phyloP scores from a whole-genome alignment of 2,888 invertebrate genomes.

The Phyto melanocephala region DNA sequence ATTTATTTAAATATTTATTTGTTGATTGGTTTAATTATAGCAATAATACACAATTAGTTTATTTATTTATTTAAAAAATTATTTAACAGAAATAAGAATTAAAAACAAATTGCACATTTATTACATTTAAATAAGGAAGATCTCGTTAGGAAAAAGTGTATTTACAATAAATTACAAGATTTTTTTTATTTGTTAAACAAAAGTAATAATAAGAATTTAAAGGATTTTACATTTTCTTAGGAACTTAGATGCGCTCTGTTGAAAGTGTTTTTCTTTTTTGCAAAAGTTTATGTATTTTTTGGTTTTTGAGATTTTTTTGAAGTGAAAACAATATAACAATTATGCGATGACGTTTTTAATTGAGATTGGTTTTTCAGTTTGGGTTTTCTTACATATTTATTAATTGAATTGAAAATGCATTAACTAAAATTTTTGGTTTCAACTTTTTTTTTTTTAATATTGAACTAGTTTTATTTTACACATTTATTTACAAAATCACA shows the following conservation, averaged over 20 bases:
- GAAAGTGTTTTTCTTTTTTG: constrained; percentile 46
- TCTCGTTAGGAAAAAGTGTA: background rate
- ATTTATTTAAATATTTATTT: constrained; percentile 44
- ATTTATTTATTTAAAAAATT: constrained; percentile 33
- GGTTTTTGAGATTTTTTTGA: background rate
- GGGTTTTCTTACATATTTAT: constrained; percentile 1
- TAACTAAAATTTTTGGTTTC: constrained; percentile 45
- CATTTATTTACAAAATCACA: constrained; percentile 52
- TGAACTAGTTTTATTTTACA: constrained; percentile 36
- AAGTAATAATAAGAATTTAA: background rate
- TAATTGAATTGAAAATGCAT: constrained; percentile 36
- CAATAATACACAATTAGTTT: constrained; percentile 38
- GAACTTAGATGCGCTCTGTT: constrained; percentile 69
- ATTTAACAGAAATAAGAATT: constrained; percentile 46
- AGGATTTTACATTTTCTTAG: constrained; percentile 55
- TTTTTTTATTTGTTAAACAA: background rate
- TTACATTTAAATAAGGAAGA: constrained; percentile 46
- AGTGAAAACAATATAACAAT: constrained; percentile 46
- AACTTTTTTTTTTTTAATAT: constrained; percentile 5
- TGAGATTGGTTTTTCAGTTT: background rate
- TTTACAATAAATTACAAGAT: constrained; percentile 46
- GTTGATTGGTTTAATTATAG: background rate
- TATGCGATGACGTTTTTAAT: background rate
- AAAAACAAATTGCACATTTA: constrained; percentile 65
- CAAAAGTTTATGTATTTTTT: constrained; percentile 16